phyloP scores from a whole-genome alignment of 1,140 invertebrate species.

The Pararge aegeria region DNA sequence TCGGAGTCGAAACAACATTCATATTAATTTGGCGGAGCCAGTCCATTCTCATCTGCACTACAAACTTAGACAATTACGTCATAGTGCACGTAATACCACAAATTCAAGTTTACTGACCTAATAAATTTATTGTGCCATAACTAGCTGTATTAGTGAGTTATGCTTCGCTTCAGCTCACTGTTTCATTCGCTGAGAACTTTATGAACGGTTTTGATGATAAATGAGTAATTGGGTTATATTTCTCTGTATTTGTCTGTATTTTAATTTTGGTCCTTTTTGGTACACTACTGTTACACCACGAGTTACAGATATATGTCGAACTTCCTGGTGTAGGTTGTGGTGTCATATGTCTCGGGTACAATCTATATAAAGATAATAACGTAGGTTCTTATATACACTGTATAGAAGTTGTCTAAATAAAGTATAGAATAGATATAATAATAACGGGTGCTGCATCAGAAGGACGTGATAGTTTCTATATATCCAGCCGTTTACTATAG shows the following conservation, averaged over 20 bases:
- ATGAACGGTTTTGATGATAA: not conserved
- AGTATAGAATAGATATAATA: no score
- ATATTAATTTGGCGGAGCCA: slow-evolving; percentile 36
- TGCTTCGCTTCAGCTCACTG: slow-evolving; percentile 34
- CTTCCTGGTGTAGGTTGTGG: no score
- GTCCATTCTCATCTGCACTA: slow-evolving; percentile 41
- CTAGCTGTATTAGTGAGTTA: slow-evolving; percentile 67
- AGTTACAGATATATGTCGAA: no score
- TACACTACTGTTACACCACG: no score
- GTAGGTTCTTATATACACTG: no score
- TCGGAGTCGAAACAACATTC: slow-evolving; percentile 25
- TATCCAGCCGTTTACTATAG: no score
- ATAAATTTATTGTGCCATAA: slow-evolving; percentile 76
- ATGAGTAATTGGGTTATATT: not conserved
- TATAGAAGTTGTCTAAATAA: no score
- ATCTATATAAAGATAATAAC: no score
- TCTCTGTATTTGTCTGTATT: not conserved
- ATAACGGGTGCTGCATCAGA: no score
- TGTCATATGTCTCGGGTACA: no score
- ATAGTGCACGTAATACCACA: slow-evolving; percentile 53
- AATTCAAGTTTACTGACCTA: slow-evolving; percentile 71
- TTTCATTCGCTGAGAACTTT: slow-evolving; percentile 35
- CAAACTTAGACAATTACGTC: slow-evolving; percentile 50
- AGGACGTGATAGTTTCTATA: no score
- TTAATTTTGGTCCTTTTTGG: not conserved